Evolutionary conservation across 2,888 invertebrate species (phyloP).

Genomic region (Cybosia mesomella): DNA sequence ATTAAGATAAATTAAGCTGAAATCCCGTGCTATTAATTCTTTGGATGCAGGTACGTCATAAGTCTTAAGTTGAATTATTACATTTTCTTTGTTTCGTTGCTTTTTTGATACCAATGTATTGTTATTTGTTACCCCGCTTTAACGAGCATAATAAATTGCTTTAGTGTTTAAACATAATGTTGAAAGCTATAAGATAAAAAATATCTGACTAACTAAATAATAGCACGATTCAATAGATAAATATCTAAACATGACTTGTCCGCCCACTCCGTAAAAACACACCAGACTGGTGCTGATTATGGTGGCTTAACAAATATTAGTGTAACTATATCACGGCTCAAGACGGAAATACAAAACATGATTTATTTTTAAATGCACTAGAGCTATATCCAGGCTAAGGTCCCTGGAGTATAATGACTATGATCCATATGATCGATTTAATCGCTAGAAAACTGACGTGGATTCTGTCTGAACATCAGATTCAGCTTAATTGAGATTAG

Average conservation of each 20-base stretch:
- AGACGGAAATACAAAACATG: too few species aligned
- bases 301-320: not conserved
- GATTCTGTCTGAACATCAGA: not conserved
- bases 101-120: not conserved
- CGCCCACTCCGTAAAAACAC: conserved; percentile 32
- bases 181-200: conserved; percentile 15
- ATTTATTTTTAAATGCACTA: not conserved
- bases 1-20: not conserved
- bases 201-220: conserved; percentile 17
- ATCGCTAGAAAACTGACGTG: too few species aligned
- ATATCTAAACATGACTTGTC: conserved; percentile 26
- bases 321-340: not conserved
- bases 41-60: not conserved
- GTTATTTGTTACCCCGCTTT: not conserved
- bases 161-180: conserved; percentile 9
- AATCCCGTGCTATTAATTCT: not conserved
- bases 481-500: not conserved
- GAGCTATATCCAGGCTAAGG: not conserved
- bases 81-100: not conserved
- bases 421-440: too few species aligned
- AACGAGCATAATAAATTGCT: conserved; percentile 14
- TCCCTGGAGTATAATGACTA: too few species aligned
- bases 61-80: not conserved
- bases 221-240: conserved; percentile 10
- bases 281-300: not conserved